Evolutionary conservation across 2,888 invertebrate genomes (phyloP).

Genomic region (Amphimallon solstitiale): DNA sequence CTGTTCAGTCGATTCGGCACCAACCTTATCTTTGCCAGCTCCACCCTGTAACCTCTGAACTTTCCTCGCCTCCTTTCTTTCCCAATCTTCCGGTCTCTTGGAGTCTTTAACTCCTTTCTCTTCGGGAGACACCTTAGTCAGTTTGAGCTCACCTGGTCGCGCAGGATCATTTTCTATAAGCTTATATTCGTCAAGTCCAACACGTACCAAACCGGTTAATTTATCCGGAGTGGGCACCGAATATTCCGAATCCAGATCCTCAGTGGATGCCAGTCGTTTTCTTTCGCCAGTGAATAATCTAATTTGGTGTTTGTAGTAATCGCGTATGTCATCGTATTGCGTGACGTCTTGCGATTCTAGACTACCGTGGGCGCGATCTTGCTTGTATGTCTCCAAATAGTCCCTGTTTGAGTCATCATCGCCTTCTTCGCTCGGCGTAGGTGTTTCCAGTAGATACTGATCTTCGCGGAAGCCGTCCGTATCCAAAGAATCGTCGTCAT

Average conservation of each 20-base stretch:
- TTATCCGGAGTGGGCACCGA: slow-evolving; percentile 40
- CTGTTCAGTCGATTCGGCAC: slow-evolving; percentile 54
- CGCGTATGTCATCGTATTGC: slow-evolving; percentile 57
- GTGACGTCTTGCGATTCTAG: slow-evolving; percentile 57
- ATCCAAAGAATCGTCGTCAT: slow-evolving; percentile 68
- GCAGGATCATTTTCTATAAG: slow-evolving; percentile 54
- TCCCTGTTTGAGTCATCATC: slow-evolving; percentile 39
- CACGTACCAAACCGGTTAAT: slow-evolving; percentile 61
- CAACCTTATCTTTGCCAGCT: slow-evolving; percentile 56
- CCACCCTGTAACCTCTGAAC: slow-evolving; percentile 63
- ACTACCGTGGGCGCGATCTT: slow-evolving; percentile 35
- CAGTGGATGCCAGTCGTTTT: slow-evolving; percentile 62
- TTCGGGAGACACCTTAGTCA: slow-evolving; percentile 58
- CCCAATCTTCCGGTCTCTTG: slow-evolving; percentile 62
- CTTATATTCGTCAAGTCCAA: slow-evolving; percentile 57
- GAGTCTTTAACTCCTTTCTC: slow-evolving; percentile 64
- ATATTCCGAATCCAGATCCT: slow-evolving; percentile 58
- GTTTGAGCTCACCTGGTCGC: slow-evolving; percentile 56
- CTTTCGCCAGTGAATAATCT: slow-evolving; percentile 57
- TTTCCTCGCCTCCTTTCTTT: slow-evolving; percentile 59
- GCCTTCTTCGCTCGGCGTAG: slow-evolving; percentile 58
- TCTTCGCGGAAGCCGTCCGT: slow-evolving; percentile 67
- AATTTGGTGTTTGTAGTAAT: slow-evolving; percentile 59
- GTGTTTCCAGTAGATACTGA: slow-evolving; percentile 64
- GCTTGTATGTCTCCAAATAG: slow-evolving; percentile 50